Percentiles rank a stretch among this genome's conserved stretches.
Conservation (phyloP, 2,797 vertebrate species). For the Hirundo rustica region DNA sequence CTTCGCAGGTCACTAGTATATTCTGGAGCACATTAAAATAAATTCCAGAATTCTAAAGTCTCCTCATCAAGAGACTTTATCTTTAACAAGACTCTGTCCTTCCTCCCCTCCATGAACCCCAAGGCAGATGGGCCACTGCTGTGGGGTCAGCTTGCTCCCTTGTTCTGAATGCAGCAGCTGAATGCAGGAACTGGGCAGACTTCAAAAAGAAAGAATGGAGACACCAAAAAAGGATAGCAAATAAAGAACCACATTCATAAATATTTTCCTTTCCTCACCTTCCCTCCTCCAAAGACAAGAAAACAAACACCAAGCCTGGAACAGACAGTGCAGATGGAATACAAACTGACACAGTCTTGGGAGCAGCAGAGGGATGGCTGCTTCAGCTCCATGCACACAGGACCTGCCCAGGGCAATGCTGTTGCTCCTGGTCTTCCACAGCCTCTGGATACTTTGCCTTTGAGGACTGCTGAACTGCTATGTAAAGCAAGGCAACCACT, state of each 20-base stretch:
- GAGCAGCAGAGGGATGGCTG: fast-evolving
- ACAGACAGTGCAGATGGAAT: not conserved
- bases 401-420: not conserved
- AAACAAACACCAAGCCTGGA: not conserved
- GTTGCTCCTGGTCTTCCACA: not conserved
- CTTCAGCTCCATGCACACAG: fast-evolving
- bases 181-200: not conserved
- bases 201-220: not conserved
- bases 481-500: not conserved
- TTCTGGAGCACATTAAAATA: not conserved
- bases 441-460: not conserved
- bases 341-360: fast-evolving
- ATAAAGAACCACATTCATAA: not conserved
- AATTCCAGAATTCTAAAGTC: not conserved
- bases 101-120: not conserved
- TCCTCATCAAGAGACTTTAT: not conserved
- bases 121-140: not conserved
- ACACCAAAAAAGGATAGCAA: not conserved
- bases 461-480: not conserved
- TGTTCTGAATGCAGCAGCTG: not conserved
- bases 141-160: not conserved
- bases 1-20: not conserved
- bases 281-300: not conserved
- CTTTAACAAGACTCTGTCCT: not conserved
- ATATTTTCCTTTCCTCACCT: not conserved